phyloP scores from a whole-genome alignment of 1,140 invertebrate species.

The Drosophila funebris region DNA sequence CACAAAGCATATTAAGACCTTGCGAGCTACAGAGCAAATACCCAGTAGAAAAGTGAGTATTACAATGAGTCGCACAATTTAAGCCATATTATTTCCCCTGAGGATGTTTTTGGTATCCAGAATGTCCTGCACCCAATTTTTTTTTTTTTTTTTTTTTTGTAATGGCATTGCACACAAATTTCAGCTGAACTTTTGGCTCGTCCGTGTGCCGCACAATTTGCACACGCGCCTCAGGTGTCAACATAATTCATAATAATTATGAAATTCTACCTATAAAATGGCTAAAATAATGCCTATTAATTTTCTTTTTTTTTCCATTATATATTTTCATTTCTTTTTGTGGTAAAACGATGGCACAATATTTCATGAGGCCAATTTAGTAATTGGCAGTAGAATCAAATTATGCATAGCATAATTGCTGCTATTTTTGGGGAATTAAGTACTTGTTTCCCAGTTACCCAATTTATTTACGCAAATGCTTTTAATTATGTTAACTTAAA shows the following conservation, averaged over 20 bases:
- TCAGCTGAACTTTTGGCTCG: conserved; percentile 56
- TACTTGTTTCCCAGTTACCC: background rate
- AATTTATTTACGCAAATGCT: background rate
- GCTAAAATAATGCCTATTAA: conserved; percentile 18
- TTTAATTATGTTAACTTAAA: background rate
- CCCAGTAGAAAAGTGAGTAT: conserved; percentile 37
- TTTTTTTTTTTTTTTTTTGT: too few relatives aligned
- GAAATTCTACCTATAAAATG: conserved; percentile 61
- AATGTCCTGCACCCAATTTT: background rate
- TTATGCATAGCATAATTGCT: conserved; percentile 10
- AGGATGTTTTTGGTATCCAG: background rate
- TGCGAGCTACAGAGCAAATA: background rate
- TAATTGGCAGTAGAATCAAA: conserved; percentile 24
- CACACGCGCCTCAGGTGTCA: conserved; percentile 74
- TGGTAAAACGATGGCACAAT: background rate
- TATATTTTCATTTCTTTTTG: background rate
- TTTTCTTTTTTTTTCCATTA: background rate
- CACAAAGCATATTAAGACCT: conserved; percentile 41
- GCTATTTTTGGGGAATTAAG: background rate
- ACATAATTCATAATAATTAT: conserved; percentile 80
- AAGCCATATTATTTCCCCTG: conserved; percentile 48
- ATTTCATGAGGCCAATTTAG: conserved; percentile 31
- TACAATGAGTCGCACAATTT: conserved; percentile 46
- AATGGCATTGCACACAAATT: conserved; percentile 41
- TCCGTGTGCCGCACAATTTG: conserved; percentile 43